These are phyloP conservation scores for Mastigias papua DNA, from an alignment of 30 jellyfish, hydroid and myxozoan genomes.

Conservation along the genomic window DNA sequence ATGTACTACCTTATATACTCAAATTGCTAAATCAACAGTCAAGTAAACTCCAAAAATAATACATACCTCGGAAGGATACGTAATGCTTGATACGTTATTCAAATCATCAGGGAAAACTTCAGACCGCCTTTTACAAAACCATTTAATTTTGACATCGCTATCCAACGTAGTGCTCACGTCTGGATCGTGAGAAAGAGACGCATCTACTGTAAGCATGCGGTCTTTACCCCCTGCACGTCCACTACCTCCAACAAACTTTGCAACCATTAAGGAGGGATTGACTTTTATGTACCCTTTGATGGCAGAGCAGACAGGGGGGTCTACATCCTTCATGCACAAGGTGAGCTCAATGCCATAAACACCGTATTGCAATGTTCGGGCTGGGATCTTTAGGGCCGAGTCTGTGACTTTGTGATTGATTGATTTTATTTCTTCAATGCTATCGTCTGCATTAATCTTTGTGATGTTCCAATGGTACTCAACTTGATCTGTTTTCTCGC, in stretches of 20 bases:
- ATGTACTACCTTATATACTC: no score
- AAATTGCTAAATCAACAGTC: background rate
- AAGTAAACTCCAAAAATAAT: background rate
- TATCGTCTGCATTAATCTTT: background rate
- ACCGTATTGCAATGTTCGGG: slow-evolving; percentile 72
- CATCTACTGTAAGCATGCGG: slow-evolving; percentile 54
- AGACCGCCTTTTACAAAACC: slow-evolving; percentile 65
- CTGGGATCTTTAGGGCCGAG: slow-evolving; percentile 61
- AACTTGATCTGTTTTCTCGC: slow-evolving; percentile 72
- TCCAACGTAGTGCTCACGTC: slow-evolving; percentile 60
- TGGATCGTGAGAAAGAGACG: slow-evolving; percentile 84
- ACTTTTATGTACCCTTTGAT: slow-evolving; percentile 73
- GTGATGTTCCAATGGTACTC: slow-evolving; percentile 71
- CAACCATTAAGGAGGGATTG: slow-evolving; percentile 67
- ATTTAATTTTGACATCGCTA: slow-evolving; percentile 31
- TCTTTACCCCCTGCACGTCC: slow-evolving; percentile 91
- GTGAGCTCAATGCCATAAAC: slow-evolving; percentile 29
- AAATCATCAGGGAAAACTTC: slow-evolving; percentile 65
- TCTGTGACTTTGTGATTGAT: slow-evolving; percentile 22
- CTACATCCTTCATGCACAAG: slow-evolving; percentile 70
- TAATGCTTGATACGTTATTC: slow-evolving; percentile 11
- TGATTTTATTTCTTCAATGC: background rate
- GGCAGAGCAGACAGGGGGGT: slow-evolving; percentile 48
- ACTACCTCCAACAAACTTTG: slow-evolving; percentile 82
- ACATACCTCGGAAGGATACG: slow-evolving; percentile 36